A percentile compares a stretch with the other conserved stretches of the same genome.
Conservation (phyloP, 2,797 vertebrate genomes). For the Cossypha heuglini region DNA sequence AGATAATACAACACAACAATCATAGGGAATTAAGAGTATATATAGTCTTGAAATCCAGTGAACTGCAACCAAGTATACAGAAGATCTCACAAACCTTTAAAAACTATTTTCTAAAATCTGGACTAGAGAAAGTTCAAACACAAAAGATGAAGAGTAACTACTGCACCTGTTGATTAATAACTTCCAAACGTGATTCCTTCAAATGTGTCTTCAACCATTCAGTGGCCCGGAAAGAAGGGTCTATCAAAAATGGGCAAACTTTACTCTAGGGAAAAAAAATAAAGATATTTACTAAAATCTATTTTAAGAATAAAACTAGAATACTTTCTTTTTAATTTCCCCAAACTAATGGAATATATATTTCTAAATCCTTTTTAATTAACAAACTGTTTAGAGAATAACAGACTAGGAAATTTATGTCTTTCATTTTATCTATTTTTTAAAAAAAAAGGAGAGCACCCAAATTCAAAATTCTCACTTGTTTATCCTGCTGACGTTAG, state of each 20-base stretch:
- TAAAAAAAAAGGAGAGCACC: not conserved
- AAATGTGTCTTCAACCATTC: constrained; percentile 93
- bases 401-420: not conserved
- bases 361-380: not conserved
- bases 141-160: not conserved
- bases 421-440: not conserved
- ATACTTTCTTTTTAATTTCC: not conserved
- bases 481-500: not conserved
- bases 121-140: not conserved
- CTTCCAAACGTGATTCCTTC: constrained; percentile 86
- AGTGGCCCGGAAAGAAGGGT: constrained; percentile 93
- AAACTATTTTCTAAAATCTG: not conserved
- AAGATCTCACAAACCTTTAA: not conserved
- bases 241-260: constrained; percentile 94
- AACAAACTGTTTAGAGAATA: not conserved
- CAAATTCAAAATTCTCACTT: not conserved
- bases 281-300: not conserved
- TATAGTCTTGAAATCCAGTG: not conserved
- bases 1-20: not conserved
- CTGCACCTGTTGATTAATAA: constrained; percentile 92
- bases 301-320: not conserved
- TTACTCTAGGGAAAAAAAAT: constrained; percentile 78
- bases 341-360: not conserved
- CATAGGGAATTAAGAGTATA: not conserved
- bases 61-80: not conserved